Conservation (phyloP, 2,113 vertebrate genomes). For the Spea multiplicata region DNA sequence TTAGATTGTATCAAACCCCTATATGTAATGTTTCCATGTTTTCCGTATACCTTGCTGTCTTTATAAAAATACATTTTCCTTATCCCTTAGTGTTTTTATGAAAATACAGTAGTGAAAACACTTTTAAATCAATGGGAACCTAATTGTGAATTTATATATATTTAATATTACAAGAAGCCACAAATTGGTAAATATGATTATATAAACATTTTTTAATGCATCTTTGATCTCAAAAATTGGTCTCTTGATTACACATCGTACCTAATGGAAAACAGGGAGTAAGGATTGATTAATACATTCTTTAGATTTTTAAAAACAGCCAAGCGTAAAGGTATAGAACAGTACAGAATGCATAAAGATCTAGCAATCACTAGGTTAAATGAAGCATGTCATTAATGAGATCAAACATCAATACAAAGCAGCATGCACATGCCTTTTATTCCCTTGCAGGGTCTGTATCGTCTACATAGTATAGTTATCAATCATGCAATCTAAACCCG, state of each 20-base stretch:
- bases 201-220: no score
- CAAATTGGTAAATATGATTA: background rate
- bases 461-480: no score
- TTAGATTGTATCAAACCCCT: no score
- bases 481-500: no score
- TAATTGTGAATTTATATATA: background rate
- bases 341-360: background rate
- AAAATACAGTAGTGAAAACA: no score
- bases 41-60: no score
- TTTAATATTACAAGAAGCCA: background rate
- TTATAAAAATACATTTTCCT: no score
- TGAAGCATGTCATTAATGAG: background rate
- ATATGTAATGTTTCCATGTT: no score
- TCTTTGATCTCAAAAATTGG: no score
- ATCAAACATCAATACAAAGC: slow-evolving; percentile 8
- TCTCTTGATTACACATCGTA: background rate
- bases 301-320: background rate
- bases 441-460: background rate
- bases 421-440: background rate
- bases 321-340: background rate
- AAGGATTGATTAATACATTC: background rate
- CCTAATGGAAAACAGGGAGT: background rate
- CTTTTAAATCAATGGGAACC: no score
- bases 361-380: background rate
- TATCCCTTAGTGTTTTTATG: no score